Evolutionary conservation across 2,888 invertebrate genomes (phyloP), one percentile per base, ranked within the genome.

Genomic region (Brachypalpus laphriformis): DNA sequence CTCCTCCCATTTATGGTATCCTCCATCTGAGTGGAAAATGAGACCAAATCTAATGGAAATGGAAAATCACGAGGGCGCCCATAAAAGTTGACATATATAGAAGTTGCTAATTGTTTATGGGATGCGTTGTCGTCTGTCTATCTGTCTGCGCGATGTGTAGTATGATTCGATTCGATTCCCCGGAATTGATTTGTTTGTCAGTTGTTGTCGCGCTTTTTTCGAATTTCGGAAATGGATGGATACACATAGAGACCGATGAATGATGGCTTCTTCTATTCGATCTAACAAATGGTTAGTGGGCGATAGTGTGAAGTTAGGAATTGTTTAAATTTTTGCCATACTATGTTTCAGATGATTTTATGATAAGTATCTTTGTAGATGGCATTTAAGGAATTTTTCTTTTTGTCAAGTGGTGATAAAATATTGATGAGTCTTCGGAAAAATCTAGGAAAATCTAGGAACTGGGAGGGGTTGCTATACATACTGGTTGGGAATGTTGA

Each of bases 81-180:
- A 81, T 85, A 85, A 85, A 85, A 65, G 75, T 71, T 80, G 83
- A 80, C 83, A 75, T 71, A 42, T 59, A 65, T 57, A 63, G 80
- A 75, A 80, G 75, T 85, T 76, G 75, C 80, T 85, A 85, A 85
- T 85, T 85, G 85, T 85, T 85, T 71, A 80, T 81, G 70, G 75
- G 74, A 82, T 65, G 49, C 20, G 57, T 42, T 66, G 51, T 47
- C 49, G 51, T 49, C 49, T 47, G 7, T 68, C 18, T 25, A n/a
- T 51, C 8, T 45, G 16, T 18, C 22, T 63, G 31, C 49, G 22
- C n/a, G 31, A 34, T 34, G 34, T 34, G 11, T 34, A 9, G 16
- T 11, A 25, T n/a, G 49, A 16, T 49, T 51, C 63, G 71, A 65
- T 65, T 76, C 70, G 82, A 76, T 76, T 83, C 56, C 56, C 51